Base-by-base conservation (phyloP, 2,888 invertebrate species). In the Drosophila neotestacea region DNA sequence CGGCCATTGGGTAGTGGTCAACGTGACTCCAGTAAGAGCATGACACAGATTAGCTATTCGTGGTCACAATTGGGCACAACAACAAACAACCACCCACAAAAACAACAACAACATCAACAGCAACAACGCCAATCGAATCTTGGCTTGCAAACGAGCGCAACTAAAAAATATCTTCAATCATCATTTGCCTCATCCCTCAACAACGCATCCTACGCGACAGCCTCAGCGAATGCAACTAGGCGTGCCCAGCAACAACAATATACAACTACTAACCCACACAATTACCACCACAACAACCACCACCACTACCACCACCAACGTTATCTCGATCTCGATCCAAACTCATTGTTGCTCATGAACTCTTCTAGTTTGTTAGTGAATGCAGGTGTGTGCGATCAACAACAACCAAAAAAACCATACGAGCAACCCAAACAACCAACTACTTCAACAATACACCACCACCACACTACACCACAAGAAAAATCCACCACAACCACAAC, bases 21-120 rank as follows among this genome's bases (percentile, higher is more conserved):
- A 83, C 89, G 90, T 61, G 92, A 92, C 74, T 90, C 92, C 73
- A 91, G 93, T 85, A 93, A 93, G 90, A 94, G 94, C 92, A 93
- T 94, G 93, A 92, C 93, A 81, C 93, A 93, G 81, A 91, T 94
- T 88, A 88, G 90, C 82, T 83, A 83, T 88, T 76, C 85, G 54
- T 90, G 90, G 90, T 90, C 88, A 65, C 67, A 65, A 65, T 70
- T 76, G 76, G 81, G 84, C 87, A 86, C 77, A 36, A 56, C 68
- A 62, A 62, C 76, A 56, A 47, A 60, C 72, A 50, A 64, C 66
- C 32, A 32, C 32, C 32, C 32, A 32, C 67, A 42, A 63, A 74
- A 62, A 62, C 76, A 56, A 36, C 66, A 50, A n/a, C n/a, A n/a
- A n/a, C n/a, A 60, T 22, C 72, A 47, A 64, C 66, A 34, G 16